A percentile compares a stretch with the other conserved stretches of the same genome.
Conservation (phyloP, 1,140 invertebrate species). For the Drosophila gunungcola region DNA sequence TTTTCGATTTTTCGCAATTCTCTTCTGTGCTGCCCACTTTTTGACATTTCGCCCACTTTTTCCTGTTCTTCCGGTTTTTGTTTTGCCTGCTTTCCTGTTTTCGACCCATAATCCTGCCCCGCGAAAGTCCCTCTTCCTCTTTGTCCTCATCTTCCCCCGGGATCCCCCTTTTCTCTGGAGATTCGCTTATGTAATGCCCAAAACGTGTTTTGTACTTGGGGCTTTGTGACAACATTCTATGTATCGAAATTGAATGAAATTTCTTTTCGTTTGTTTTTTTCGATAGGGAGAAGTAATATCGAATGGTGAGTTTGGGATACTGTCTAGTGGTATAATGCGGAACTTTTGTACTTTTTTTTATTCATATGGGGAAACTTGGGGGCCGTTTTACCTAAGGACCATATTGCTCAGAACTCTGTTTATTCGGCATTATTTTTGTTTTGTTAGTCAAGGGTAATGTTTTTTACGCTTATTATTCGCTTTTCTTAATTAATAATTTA, state of each 20-base stretch:
- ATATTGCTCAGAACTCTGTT: background rate
- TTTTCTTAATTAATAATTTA: too few relatives aligned
- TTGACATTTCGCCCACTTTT: constrained; percentile 83
- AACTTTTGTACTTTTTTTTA: background rate
- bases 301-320: background rate
- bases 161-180: background rate
- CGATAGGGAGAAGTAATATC: background rate
- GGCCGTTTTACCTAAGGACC: background rate
- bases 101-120: constrained; percentile 75
- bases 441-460: too few relatives aligned
- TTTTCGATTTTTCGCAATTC: constrained; percentile 29
- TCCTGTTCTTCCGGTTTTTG: constrained; percentile 83
- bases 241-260: constrained; percentile 66
- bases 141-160: background rate
- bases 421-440: too few relatives aligned
- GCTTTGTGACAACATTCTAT: constrained; percentile 71
- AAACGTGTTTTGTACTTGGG: constrained; percentile 70
- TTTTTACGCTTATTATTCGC: too few relatives aligned
- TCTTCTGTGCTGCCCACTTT: constrained; percentile 61
- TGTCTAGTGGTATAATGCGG: background rate
- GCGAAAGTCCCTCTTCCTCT: constrained; percentile 30
- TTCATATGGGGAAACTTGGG: background rate
- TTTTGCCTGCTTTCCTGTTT: constrained; percentile 80
- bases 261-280: constrained; percentile 23
- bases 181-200: constrained; percentile 69